Evolutionary conservation across 2,888 invertebrate species (phyloP).

Genomic region (Amblyjoppa fuscipennis): DNA sequence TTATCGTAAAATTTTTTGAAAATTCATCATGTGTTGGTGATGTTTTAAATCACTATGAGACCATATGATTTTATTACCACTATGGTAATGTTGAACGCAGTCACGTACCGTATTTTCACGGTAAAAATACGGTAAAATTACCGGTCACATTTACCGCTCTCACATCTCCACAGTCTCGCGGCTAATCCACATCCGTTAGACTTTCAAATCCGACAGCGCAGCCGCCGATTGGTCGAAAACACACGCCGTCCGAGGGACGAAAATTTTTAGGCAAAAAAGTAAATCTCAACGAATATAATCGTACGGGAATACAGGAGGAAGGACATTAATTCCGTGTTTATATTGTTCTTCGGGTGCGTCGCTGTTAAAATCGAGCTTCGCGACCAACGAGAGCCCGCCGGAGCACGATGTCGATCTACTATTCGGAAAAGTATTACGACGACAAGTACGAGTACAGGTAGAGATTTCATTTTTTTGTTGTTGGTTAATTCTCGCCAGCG

Average conservation of each 20-base stretch:
- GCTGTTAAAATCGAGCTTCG: conserved; percentile 46
- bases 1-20: no score
- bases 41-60: no score
- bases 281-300: conserved; percentile 21
- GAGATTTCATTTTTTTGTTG: conserved; percentile 73
- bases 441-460: conserved; percentile 97
- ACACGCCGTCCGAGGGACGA: conserved; percentile 63
- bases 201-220: conserved; percentile 77
- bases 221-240: conserved; percentile 59
- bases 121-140: no score
- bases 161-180: conserved; percentile 65
- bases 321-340: conserved; percentile 27
- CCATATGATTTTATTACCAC: no score
- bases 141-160: no score
- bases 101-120: no score
- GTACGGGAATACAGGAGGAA: conserved; percentile 21
- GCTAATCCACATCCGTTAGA: conserved; percentile 77
- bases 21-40: no score
- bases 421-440: conserved; percentile 97
- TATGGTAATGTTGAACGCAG: no score
- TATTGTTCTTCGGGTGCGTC: conserved; percentile 33
- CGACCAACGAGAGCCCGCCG: conserved; percentile 78
- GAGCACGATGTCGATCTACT: conserved; percentile 91
- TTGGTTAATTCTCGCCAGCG: neutral
- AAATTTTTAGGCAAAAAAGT: conserved; percentile 38